Evolutionary conservation across 1,140 invertebrate species (phyloP).

Genomic region (Tetragnatha versicolor): DNA sequence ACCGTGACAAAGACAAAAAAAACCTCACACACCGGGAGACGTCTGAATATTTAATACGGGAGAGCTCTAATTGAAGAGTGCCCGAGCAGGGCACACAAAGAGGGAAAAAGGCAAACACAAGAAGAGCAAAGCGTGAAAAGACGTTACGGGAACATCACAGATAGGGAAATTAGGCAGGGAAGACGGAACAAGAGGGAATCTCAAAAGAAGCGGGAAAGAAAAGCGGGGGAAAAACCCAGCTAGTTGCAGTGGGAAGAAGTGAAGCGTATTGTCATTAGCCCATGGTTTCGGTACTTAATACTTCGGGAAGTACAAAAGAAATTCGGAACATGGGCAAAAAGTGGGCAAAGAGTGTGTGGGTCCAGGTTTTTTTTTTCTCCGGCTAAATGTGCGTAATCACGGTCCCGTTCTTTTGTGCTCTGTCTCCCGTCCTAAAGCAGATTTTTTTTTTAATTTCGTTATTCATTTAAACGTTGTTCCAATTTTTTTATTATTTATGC

Average conservation of each 20-base stretch:
- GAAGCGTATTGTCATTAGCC: slow-evolving; percentile 32
- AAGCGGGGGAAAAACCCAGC: not conserved
- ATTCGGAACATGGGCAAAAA: slow-evolving; percentile 5
- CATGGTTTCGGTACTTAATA: slow-evolving; percentile 37
- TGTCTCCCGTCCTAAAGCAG: not conserved
- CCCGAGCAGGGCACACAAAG: not conserved
- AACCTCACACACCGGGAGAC: slow-evolving; percentile 1
- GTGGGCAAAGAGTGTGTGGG: not conserved
- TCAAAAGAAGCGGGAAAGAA: not conserved
- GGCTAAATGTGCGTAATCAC: slow-evolving; percentile 15
- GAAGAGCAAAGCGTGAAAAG: slow-evolving; percentile 14
- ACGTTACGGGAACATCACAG: slow-evolving; percentile 2
- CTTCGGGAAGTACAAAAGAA: slow-evolving; percentile 17
- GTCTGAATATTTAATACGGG: slow-evolving; percentile 18
- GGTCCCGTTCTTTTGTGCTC: not conserved
- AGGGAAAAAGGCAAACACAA: not conserved
- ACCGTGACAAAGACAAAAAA: not conserved
- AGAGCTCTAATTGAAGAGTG: slow-evolving; percentile 15
- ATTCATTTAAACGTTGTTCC: slow-evolving; percentile 28
- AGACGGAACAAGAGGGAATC: slow-evolving; percentile 11
- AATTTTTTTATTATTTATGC: slow-evolving; percentile 10
- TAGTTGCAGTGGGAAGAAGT: slow-evolving; percentile 7
- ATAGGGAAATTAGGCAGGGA: not conserved
- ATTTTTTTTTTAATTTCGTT: slow-evolving; percentile 14
- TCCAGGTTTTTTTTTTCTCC: not conserved